Evolutionary conservation across 2,888 invertebrate species (phyloP).

Genomic region (Leptopilina drosophilae): DNA sequence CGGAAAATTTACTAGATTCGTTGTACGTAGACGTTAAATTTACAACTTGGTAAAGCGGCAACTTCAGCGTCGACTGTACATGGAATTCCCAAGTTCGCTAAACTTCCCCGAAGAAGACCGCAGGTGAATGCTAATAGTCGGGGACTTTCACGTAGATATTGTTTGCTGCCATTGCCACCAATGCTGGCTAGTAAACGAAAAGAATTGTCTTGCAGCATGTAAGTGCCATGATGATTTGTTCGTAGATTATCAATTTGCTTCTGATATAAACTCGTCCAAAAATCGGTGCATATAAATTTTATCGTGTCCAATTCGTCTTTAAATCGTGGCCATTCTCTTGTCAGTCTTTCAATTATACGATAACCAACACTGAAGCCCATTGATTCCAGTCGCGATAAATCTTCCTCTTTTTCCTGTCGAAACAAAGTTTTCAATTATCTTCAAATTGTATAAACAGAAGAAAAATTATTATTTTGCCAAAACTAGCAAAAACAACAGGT

Average conservation of each 20-base stretch:
- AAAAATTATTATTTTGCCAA: too few species aligned
- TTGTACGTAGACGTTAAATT: constrained; percentile 94
- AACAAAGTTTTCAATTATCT: constrained; percentile 1
- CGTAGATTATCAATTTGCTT: constrained; percentile 98
- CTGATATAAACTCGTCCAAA: constrained; percentile 98
- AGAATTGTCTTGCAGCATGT: constrained; percentile 97
- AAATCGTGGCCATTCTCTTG: constrained; percentile 94
- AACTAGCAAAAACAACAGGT: too few species aligned
- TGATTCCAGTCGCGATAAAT: constrained; percentile 88
- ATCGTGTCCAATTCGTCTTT: constrained; percentile 98
- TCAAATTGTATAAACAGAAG: neutral
- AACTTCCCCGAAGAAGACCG: constrained; percentile 94
- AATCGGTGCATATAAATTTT: constrained; percentile 99
- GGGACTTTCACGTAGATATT: constrained; percentile 94
- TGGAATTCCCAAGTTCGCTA: constrained; percentile 95
- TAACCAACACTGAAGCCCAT: constrained; percentile 92
- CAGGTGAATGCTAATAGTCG: constrained; percentile 96
- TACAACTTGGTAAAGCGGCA: constrained; percentile 93
- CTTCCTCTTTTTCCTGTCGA: constrained; percentile 75
- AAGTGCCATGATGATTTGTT: constrained; percentile 98
- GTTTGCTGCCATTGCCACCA: constrained; percentile 86
- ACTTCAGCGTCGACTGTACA: constrained; percentile 98
- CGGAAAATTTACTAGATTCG: constrained; percentile 73
- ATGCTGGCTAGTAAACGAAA: constrained; percentile 94
- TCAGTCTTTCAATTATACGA: constrained; percentile 90